Evolutionary conservation across 1,140 invertebrate genomes (phyloP).

Genomic region (Brachionus plicatilis): DNA sequence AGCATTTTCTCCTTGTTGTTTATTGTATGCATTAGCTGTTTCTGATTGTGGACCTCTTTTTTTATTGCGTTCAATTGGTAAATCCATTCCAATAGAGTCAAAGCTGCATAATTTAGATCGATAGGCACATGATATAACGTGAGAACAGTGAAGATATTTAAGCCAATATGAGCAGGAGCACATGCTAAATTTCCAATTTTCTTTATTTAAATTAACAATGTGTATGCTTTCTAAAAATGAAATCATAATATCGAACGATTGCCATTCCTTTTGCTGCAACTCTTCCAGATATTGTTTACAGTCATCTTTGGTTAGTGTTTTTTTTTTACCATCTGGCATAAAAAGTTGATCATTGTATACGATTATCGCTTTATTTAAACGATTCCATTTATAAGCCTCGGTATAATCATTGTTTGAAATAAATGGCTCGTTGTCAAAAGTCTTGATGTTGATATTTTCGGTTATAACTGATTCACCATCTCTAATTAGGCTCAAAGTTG

Average conservation of each 20-base stretch:
- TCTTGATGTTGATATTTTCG: neutral
- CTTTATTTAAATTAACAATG: neutral
- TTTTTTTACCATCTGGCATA: slow-evolving; percentile 7
- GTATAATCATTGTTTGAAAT: neutral
- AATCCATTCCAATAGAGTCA: neutral
- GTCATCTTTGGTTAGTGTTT: neutral
- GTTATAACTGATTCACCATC: neutral
- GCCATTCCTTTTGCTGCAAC: neutral
- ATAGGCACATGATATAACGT: neutral
- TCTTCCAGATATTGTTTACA: neutral
- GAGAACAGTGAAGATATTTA: neutral
- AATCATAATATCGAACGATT: neutral
- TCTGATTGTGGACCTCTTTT: too few species aligned
- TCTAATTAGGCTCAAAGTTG: neutral
- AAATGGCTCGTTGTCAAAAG: neutral
- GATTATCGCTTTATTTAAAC: neutral
- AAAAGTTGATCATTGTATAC: neutral
- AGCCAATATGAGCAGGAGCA: neutral
- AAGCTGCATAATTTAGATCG: neutral
- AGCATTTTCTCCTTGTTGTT: too few species aligned
- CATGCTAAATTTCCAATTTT: neutral
- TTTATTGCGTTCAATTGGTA: too few species aligned
- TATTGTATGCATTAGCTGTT: too few species aligned
- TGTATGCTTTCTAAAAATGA: neutral
- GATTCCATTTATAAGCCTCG: neutral